Percentiles rank a stretch among this genome's conserved stretches.
These are phyloP conservation scores for Equus przewalskii DNA, from an alignment of 2,113 vertebrate species.

Conservation along the genomic window DNA sequence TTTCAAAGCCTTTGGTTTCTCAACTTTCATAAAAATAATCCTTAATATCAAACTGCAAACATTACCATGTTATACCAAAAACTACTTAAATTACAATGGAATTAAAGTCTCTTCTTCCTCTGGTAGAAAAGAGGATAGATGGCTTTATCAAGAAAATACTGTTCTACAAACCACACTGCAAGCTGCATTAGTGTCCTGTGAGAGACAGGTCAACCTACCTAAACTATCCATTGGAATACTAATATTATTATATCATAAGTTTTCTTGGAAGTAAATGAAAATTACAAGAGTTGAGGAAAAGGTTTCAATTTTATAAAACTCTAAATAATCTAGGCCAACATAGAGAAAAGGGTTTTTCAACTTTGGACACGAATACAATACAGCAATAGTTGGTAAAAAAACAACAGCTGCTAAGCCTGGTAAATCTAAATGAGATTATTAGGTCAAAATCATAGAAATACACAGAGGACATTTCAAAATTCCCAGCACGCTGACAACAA, in stretches of 20 bases:
- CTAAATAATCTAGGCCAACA: slow-evolving; percentile 49
- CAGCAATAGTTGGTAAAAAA: slow-evolving; percentile 51
- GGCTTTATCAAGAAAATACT: background rate
- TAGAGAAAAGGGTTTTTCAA: slow-evolving; percentile 41
- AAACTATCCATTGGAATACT: background rate
- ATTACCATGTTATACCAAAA: background rate
- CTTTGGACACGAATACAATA: slow-evolving; percentile 59
- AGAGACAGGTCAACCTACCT: background rate
- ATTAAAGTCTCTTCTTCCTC: background rate
- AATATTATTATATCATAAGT: background rate
- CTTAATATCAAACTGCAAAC: background rate
- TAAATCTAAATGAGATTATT: slow-evolving; percentile 79
- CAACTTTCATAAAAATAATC: slow-evolving; percentile 10
- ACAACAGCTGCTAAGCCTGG: slow-evolving; percentile 71
- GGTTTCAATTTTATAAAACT: slow-evolving; percentile 62
- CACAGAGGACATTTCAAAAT: slow-evolving; percentile 68
- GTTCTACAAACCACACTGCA: background rate
- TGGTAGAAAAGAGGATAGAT: background rate
- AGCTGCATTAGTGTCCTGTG: background rate
- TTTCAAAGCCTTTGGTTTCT: slow-evolving; percentile 52
- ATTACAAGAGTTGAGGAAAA: background rate
- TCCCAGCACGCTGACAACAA: slow-evolving; percentile 57
- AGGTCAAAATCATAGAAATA: slow-evolving; percentile 74
- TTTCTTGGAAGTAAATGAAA: slow-evolving; percentile 60
- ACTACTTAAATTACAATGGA: slow-evolving; percentile 20